A percentile compares a stretch with the other conserved stretches of the same genome.
phyloP scores from a whole-genome alignment of 2,113 vertebrate species.

The Malurus elegans region DNA sequence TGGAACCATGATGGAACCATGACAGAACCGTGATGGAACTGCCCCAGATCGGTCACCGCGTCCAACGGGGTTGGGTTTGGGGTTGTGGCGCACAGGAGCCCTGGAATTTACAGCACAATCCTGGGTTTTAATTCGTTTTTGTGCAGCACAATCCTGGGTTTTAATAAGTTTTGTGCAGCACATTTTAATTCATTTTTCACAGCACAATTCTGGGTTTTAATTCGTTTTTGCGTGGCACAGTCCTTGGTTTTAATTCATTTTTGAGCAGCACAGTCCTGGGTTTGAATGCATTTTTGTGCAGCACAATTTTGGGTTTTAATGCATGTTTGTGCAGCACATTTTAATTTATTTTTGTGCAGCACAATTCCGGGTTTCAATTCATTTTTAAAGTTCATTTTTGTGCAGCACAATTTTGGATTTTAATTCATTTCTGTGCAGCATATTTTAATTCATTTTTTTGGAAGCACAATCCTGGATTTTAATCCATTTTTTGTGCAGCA shows the following conservation, averaged over 20 bases:
- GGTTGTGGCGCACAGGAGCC: neutral
- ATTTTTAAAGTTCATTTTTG: too few species aligned
- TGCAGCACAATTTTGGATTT: neutral
- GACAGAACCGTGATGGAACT: too few species aligned
- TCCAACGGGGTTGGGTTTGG: neutral
- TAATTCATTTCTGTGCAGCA: neutral
- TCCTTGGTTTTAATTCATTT: neutral
- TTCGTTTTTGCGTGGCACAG: neutral
- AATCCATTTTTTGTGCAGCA: too few species aligned
- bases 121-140: neutral
- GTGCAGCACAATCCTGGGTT: neutral
- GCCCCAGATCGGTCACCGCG: neutral
- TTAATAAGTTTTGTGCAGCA: neutral
- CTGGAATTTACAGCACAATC: neutral
- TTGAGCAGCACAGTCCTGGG: neutral
- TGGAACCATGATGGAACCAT: too few species aligned
- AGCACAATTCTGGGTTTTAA: neutral
- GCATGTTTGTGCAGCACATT: neutral
- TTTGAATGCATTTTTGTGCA: neutral
- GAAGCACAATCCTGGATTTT: too few species aligned
- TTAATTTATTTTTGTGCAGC: too few species aligned
- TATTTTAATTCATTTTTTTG: too few species aligned
- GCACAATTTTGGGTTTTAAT: neutral
- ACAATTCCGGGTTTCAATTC: too few species aligned
- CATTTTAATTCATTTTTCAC: neutral